Base-by-base conservation (phyloP, 2,797 vertebrate genomes). In the Myotis planiceps region DNA sequence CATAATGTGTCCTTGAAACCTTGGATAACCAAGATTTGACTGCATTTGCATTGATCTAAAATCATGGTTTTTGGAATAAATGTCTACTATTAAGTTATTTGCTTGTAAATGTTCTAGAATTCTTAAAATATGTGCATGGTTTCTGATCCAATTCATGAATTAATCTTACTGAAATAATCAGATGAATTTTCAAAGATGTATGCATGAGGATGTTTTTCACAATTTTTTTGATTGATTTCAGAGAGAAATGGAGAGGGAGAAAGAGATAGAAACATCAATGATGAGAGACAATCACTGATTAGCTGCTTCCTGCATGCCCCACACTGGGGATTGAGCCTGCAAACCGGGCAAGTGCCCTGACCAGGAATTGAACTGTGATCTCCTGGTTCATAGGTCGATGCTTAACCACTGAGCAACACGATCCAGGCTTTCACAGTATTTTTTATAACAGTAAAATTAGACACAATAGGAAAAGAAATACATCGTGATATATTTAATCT, bases 141-240 rank as follows among this genome's bases (percentile, higher is more conserved):
- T 80, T 96, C 63, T 97, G 84, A 60, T 6, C 7, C 7, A 14
- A 25, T 75, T 29, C 6, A 6, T 42, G n/a, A 91, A 85, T 60
- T 71, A 89, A 74, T 51, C 42, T 90, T 88, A 76, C 27, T 75
- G 60, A 95, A 90, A 25, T 4, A 94, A 88, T 69, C 10, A 95
- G 12, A 71, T 72, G 58, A 71, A 8, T 88, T 96, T 97, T 79
- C 32, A 85, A 88, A 88, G 42, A 66, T 51, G 69, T 49, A 16
- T 72, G 39, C 15, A 29, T 23, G 34, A 47, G 16, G 58, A 60
- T 82, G 9, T 53, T 90, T 92, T 93, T 55, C 4, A 51, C 19
- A 58, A 55, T 55, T 16, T 53, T 23, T 29, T 29, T 14, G 14
- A 60, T 29, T 60, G 25, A 14, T 29, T 60, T 60, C 58, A 60